A percentile compares a stretch with the other conserved stretches of the same genome.
phyloP scores from a whole-genome alignment of 53 echinoderm and acorn worm genomes.

The Mesocentrotus franciscanus region DNA sequence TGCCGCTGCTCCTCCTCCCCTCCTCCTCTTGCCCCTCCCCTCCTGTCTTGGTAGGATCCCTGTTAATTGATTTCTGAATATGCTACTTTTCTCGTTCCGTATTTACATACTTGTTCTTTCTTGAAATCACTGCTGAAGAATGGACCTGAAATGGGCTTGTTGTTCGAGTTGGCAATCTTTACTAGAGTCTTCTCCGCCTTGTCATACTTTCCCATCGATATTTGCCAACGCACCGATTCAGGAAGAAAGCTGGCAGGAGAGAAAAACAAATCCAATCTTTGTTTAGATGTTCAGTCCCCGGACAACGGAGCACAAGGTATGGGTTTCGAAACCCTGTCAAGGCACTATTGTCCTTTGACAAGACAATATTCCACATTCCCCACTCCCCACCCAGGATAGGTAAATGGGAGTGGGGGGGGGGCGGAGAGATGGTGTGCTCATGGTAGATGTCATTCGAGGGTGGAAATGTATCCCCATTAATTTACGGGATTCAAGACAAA shows the following conservation, averaged over 20 bases:
- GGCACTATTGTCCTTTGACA: too few relatives aligned
- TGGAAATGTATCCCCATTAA: too few relatives aligned
- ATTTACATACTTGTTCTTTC: slow-evolving; percentile 3
- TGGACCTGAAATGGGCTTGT: background rate
- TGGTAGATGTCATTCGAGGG: too few relatives aligned
- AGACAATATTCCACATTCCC: too few relatives aligned
- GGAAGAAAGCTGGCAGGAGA: slow-evolving; percentile 23
- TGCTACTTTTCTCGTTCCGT: background rate
- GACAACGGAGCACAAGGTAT: too few relatives aligned
- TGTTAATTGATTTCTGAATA: background rate
- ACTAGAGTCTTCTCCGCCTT: slow-evolving; percentile 1
- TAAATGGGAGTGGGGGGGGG: too few relatives aligned
- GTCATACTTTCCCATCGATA: slow-evolving; percentile 28
- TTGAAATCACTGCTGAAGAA: background rate
- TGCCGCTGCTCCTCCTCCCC: too few relatives aligned
- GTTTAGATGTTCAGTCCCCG: too few relatives aligned
- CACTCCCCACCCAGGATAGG: too few relatives aligned
- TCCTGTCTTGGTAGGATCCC: background rate
- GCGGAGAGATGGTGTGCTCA: too few relatives aligned
- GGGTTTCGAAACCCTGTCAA: too few relatives aligned
- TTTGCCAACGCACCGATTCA: slow-evolving; percentile 51
- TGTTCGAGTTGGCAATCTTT: slow-evolving; percentile 36
- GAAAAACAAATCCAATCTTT: background rate
- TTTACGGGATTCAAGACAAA: too few relatives aligned
- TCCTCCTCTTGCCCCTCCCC: background rate